Conservation (phyloP, 2,888 invertebrate species). For the Aplocera efformata region DNA sequence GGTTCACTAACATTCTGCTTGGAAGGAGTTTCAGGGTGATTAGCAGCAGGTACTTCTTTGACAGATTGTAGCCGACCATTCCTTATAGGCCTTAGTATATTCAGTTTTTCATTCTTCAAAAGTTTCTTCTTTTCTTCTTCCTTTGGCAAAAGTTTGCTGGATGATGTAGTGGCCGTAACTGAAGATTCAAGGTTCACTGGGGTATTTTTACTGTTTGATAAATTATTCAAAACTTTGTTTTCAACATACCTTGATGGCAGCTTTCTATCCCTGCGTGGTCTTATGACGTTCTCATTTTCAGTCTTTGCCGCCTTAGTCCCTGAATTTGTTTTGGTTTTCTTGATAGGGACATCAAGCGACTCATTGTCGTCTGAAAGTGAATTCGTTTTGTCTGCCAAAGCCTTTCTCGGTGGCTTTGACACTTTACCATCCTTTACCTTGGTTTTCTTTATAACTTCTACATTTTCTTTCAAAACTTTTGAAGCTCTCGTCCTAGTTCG, state of each 20-base stretch:
- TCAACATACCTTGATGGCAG: slow-evolving; percentile 51
- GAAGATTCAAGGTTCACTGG: slow-evolving; percentile 4
- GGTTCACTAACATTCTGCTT: slow-evolving; percentile 6
- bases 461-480: slow-evolving; percentile 59
- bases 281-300: slow-evolving; percentile 22
- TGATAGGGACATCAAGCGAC: slow-evolving; percentile 30
- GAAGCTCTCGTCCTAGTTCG: slow-evolving; percentile 49
- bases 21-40: slow-evolving; percentile 4
- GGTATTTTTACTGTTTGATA: slow-evolving; percentile 38
- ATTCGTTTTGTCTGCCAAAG: slow-evolving; percentile 66
- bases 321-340: slow-evolving; percentile 24
- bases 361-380: slow-evolving; percentile 65
- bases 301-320: slow-evolving; percentile 17
- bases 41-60: slow-evolving; percentile 4
- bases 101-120: slow-evolving; percentile 16
- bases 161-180: slow-evolving; percentile 1
- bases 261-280: slow-evolving; percentile 50
- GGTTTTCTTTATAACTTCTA: slow-evolving; percentile 31
- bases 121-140: slow-evolving; percentile 13
- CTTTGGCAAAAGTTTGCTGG: slow-evolving; percentile 16
- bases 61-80: slow-evolving; percentile 9
- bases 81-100: slow-evolving; percentile 4
- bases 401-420: slow-evolving; percentile 45
- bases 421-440: slow-evolving; percentile 37
- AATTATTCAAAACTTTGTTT: slow-evolving; percentile 39